phyloP scores from a whole-genome alignment of 2,888 invertebrate genomes.

The Limnephilus lunatus region DNA sequence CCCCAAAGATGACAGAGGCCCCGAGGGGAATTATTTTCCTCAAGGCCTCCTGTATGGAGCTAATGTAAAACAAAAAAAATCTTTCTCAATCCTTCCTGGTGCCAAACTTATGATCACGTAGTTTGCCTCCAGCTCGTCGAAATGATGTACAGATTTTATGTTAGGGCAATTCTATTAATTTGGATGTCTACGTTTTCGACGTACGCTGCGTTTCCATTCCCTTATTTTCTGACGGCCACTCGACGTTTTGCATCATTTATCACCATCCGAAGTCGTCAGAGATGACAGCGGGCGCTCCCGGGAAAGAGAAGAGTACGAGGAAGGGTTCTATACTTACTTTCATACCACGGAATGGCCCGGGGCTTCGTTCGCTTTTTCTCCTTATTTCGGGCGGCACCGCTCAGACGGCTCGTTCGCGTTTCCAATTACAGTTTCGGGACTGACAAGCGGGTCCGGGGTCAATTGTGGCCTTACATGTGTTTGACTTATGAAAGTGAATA shows the following conservation, averaged over 20 bases:
- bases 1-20: too few species aligned
- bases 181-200: background rate
- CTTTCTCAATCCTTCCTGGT: too few species aligned
- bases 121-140: too few species aligned
- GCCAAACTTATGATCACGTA: too few species aligned
- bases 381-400: constrained; percentile 13
- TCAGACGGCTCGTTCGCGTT: constrained; percentile 31
- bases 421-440: constrained; percentile 50
- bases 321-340: constrained; percentile 4
- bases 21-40: too few species aligned
- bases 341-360: background rate
- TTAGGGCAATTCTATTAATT: too few species aligned
- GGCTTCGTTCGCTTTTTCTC: constrained; percentile 19
- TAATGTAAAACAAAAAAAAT: too few species aligned
- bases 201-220: constrained; percentile 14
- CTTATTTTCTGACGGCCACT: constrained; percentile 50
- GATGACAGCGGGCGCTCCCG: constrained; percentile 57
- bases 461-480: constrained; percentile 51
- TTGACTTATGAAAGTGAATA: constrained; percentile 29
- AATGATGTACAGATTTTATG: too few species aligned
- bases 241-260: constrained; percentile 62
- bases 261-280: constrained; percentile 54
- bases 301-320: background rate
- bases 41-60: too few species aligned
- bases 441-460: constrained; percentile 49